Percentiles rank a stretch among this genome's conserved stretches.
These are phyloP conservation scores for Nymphicus hollandicus DNA, from an alignment of 2,113 vertebrate species.

Conservation along the genomic window DNA sequence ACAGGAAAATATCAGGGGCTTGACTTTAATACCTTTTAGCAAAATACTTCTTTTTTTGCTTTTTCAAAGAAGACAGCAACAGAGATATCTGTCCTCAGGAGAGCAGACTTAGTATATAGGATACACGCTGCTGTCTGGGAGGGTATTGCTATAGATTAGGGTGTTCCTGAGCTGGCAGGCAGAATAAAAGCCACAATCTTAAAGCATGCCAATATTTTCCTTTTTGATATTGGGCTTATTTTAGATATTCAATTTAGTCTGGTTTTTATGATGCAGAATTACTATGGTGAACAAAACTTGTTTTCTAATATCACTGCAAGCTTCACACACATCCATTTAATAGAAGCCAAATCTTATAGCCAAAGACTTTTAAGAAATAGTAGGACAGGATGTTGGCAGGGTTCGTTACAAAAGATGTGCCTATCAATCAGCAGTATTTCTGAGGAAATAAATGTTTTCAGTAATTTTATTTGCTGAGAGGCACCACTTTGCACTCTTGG, in stretches of 20 bases:
- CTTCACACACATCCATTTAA: not conserved
- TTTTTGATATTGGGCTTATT: not conserved
- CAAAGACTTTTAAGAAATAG: not conserved
- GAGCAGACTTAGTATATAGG: not conserved
- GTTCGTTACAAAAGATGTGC: not conserved
- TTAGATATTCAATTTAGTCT: fast-evolving
- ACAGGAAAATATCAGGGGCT: not conserved
- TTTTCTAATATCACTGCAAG: not conserved
- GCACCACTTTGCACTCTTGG: not conserved
- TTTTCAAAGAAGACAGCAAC: not conserved
- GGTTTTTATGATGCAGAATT: fast-evolving
- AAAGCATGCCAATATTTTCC: not conserved
- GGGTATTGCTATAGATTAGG: not conserved
- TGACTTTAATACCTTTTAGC: not conserved
- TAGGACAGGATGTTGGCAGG: not conserved
- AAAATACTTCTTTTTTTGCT: slow-evolving; percentile 2
- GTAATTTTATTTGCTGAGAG: not conserved
- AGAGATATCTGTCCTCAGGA: not conserved
- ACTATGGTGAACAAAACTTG: not conserved
- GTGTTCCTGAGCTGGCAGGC: not conserved
- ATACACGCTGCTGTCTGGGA: not conserved
- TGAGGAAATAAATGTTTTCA: not conserved
- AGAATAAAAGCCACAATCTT: not conserved
- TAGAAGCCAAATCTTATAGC: not conserved
- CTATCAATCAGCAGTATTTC: not conserved